phyloP scores from a whole-genome alignment of 2,113 vertebrate genomes.

The Podarcis raffonei region DNA sequence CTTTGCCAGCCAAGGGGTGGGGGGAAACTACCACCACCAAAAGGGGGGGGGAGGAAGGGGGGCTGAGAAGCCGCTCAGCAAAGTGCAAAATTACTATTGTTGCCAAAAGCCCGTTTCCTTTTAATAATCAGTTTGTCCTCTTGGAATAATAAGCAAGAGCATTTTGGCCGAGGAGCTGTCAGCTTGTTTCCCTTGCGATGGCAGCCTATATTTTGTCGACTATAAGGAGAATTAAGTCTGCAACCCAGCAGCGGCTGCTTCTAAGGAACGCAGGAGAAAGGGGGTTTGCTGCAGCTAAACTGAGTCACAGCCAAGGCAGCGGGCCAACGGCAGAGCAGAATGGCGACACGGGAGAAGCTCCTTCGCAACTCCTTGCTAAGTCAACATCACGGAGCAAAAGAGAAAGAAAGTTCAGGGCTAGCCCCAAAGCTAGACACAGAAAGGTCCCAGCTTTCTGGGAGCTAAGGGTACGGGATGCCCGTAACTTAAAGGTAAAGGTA shows the following conservation, averaged over 20 bases:
- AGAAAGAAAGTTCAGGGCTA: no score
- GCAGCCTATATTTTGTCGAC: background rate
- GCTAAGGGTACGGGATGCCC: no score
- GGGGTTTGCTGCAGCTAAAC: no score
- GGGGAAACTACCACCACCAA: background rate
- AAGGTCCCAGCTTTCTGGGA: no score
- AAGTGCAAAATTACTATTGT: slow-evolving; percentile 1
- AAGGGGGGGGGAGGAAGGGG: background rate
- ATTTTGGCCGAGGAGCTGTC: background rate
- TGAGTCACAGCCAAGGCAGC: background rate
- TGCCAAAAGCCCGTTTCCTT: background rate
- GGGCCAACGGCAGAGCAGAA: background rate
- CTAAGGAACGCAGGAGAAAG: background rate
- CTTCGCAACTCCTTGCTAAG: background rate
- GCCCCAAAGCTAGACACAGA: no score
- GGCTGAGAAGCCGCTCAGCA: no score
- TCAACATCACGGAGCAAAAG: background rate
- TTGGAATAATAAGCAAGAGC: background rate
- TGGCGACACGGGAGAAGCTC: background rate
- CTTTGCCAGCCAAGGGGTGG: background rate
- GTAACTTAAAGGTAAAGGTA: no score
- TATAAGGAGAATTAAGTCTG: background rate
- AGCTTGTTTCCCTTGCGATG: background rate
- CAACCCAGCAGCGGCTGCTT: no score
- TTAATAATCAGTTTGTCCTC: background rate